These are phyloP conservation scores for Cavia porcellus DNA, from an alignment of 2,113 vertebrate species.

Conservation along the genomic window DNA sequence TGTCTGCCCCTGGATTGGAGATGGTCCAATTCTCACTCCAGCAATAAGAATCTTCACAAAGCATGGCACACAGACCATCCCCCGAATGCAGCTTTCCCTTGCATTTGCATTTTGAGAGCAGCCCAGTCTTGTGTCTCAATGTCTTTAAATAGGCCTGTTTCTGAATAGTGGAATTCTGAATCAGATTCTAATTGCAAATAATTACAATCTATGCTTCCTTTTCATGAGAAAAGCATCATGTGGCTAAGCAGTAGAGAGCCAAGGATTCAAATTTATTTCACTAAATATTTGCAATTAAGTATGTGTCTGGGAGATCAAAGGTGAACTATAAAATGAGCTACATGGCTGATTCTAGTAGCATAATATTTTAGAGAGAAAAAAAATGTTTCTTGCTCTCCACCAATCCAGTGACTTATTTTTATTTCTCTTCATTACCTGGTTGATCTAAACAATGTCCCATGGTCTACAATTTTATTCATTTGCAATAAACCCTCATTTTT, in stretches of 20 bases:
- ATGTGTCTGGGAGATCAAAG: conserved; percentile 10
- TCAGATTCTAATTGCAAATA: conserved; percentile 64
- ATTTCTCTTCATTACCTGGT: neutral
- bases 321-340: conserved; percentile 5
- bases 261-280: conserved; percentile 60
- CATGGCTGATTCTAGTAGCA: neutral
- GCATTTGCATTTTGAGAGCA: neutral
- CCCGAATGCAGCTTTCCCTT: neutral
- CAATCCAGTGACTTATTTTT: conserved; percentile 26
- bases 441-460: neutral
- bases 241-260: conserved; percentile 13
- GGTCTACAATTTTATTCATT: neutral
- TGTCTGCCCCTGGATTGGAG: neutral
- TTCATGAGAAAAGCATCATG: conserved; percentile 39
- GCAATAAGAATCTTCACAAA: neutral
- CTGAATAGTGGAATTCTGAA: conserved; percentile 25
- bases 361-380: conserved; percentile 3
- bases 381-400: neutral
- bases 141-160: conserved; percentile 21
- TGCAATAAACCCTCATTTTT: neutral
- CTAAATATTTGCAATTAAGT: conserved; percentile 31
- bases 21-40: neutral
- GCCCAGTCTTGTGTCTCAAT: neutral
- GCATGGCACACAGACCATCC: neutral
- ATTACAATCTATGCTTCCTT: conserved; percentile 51